phyloP scores from a whole-genome alignment of 2,113 vertebrate species.

The Nansenia antarctica region DNA sequence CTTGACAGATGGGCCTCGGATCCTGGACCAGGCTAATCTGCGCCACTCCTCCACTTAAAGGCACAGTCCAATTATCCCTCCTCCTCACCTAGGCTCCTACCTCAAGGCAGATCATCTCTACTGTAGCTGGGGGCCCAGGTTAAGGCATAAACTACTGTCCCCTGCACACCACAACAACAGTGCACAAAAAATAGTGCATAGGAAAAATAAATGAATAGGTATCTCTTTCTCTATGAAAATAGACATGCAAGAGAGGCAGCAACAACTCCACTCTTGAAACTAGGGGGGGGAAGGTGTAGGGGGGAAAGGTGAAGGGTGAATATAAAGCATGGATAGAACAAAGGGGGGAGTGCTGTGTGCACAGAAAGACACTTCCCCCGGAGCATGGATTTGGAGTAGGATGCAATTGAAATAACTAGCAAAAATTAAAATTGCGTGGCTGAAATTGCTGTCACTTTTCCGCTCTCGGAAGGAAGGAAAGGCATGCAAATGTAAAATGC shows the following conservation, averaged over 20 bases:
- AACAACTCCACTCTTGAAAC: too few relatives aligned
- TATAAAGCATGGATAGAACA: conserved; percentile 21
- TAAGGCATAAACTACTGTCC: conserved; percentile 14
- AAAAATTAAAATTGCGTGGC: background rate
- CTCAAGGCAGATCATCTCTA: conserved; percentile 19
- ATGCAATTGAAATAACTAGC: conserved; percentile 5
- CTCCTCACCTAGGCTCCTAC: conserved; percentile 4
- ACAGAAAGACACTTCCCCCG: too few relatives aligned
- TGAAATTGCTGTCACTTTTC: conserved; percentile 64
- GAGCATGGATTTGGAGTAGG: conserved; percentile 42
- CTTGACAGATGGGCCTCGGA: conserved; percentile 75
- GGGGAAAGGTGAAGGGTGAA: too few relatives aligned
- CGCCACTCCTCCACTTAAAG: conserved; percentile 76
- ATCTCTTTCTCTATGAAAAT: background rate
- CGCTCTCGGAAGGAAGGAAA: conserved; percentile 46
- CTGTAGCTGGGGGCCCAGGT: conserved; percentile 29
- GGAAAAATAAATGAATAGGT: conserved; percentile 19
- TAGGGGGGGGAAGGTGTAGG: too few relatives aligned
- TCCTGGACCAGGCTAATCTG: conserved; percentile 76
- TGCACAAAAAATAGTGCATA: conserved; percentile 64
- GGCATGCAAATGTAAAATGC: conserved; percentile 71
- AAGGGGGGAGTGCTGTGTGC: conserved; percentile 15
- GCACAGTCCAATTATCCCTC: conserved; percentile 50
- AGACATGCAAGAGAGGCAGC: background rate
- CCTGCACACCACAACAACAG: conserved; percentile 33